Conservation (phyloP, 2,888 invertebrate genomes). For the Zootermopsis nevadensis region DNA sequence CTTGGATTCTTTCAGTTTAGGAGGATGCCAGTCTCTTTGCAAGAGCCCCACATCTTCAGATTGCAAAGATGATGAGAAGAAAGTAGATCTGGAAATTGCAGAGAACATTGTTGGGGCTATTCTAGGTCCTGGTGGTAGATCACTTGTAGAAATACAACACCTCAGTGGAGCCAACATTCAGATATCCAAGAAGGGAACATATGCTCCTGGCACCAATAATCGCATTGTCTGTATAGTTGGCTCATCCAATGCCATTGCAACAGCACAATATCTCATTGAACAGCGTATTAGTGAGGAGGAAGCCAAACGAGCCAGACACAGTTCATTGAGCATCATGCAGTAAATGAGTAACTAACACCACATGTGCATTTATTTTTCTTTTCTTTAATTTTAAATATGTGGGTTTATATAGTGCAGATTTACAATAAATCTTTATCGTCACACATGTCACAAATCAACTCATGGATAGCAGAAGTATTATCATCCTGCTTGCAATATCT, state of each 20-base stretch:
- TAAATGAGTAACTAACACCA: slow-evolving; percentile 41
- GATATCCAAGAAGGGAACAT: slow-evolving; percentile 98
- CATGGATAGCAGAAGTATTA: not conserved
- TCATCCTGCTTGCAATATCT: slow-evolving; percentile 26
- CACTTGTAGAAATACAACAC: slow-evolving; percentile 97
- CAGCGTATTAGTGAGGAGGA: slow-evolving; percentile 97
- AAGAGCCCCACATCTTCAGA: slow-evolving; percentile 85
- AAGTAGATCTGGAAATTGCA: slow-evolving; percentile 89
- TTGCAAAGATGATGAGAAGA: slow-evolving; percentile 84
- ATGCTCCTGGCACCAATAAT: slow-evolving; percentile 96
- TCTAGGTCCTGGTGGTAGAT: slow-evolving; percentile 95
- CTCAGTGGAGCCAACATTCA: slow-evolving; percentile 97
- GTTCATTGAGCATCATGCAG: slow-evolving; percentile 51
- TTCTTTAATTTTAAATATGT: not conserved
- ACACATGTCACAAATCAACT: slow-evolving; percentile 19
- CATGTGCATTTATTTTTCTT: slow-evolving; percentile 45
- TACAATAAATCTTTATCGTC: not conserved
- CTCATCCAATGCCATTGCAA: slow-evolving; percentile 86
- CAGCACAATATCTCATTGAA: slow-evolving; percentile 95
- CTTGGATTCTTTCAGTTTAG: slow-evolving; percentile 79
- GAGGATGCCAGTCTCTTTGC: slow-evolving; percentile 67
- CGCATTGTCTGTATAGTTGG: slow-evolving; percentile 97
- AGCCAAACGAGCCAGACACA: slow-evolving; percentile 92
- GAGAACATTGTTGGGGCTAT: slow-evolving; percentile 95
- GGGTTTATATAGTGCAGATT: slow-evolving; percentile 1